phyloP scores from a whole-genome alignment of 2,888 invertebrate species.

The Drosophila kokeensis region DNA sequence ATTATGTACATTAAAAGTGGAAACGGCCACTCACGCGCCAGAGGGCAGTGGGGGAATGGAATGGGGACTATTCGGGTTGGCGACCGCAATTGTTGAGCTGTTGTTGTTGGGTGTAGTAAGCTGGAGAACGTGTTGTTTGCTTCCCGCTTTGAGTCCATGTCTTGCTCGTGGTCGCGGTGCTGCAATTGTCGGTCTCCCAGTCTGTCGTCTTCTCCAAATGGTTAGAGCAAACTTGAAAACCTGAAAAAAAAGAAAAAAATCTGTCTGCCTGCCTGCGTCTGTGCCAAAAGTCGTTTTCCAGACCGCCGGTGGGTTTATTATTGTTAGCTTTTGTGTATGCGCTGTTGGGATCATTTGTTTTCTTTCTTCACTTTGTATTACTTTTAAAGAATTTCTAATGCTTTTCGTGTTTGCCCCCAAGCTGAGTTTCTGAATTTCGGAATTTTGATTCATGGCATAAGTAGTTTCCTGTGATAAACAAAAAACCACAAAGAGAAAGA shows the following conservation, averaged over 20 bases:
- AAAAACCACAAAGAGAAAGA: constrained; percentile 59
- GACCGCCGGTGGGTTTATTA: constrained; percentile 48
- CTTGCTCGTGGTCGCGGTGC: constrained; percentile 45
- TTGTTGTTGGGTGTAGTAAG: constrained; percentile 53
- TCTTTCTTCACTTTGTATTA: constrained; percentile 44
- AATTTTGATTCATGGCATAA: constrained; percentile 47
- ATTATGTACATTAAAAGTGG: constrained; percentile 76
- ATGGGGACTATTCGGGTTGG: constrained; percentile 48
- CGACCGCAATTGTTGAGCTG: constrained; percentile 64
- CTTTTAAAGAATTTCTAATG: constrained; percentile 72
- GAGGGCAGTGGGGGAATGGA: constrained; percentile 12
- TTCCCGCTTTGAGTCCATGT: constrained; percentile 65
- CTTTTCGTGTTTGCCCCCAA: constrained; percentile 61
- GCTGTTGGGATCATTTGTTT: constrained; percentile 64
- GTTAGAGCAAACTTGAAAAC: constrained; percentile 68
- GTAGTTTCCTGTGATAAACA: constrained; percentile 64
- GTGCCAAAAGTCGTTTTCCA: constrained; percentile 71
- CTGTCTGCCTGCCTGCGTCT: constrained; percentile 27
- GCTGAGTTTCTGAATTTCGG: constrained; percentile 39
- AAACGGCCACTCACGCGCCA: constrained; percentile 75
- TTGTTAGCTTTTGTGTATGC: constrained; percentile 45
- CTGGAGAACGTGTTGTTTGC: constrained; percentile 76
- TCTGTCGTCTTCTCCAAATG: constrained; percentile 26
- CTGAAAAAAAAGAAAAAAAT: constrained; percentile 13
- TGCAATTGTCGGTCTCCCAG: constrained; percentile 64